These are phyloP conservation scores for Prunella strophiata DNA, from an alignment of 2,797 vertebrate species.

Conservation along the genomic window DNA sequence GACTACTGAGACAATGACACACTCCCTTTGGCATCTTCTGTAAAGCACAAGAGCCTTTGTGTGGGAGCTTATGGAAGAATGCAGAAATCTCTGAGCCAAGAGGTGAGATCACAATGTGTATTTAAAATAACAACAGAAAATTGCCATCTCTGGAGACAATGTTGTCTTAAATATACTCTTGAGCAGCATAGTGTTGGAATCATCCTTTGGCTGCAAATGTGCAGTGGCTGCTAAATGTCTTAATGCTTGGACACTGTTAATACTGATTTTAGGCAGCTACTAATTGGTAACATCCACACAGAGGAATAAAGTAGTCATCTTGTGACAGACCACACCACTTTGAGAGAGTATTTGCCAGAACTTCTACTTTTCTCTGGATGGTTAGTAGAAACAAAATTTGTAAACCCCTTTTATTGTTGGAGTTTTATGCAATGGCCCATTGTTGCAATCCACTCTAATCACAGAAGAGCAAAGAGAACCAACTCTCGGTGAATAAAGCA, in stretches of 20 bases:
- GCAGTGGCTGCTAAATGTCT: not conserved
- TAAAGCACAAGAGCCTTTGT: not conserved
- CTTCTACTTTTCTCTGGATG: not conserved
- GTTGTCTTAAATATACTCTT: not conserved
- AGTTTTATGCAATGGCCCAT: not conserved
- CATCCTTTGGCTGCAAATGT: not conserved
- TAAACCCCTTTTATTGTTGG: not conserved
- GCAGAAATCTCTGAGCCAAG: not conserved
- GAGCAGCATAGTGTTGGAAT: not conserved
- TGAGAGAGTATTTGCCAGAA: not conserved
- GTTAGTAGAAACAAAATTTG: not conserved
- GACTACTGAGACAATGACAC: not conserved
- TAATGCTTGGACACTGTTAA: not conserved
- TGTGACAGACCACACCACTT: not conserved
- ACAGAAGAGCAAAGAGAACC: not conserved
- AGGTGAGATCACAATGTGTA: constrained; percentile 3
- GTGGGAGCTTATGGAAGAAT: not conserved
- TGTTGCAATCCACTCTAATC: not conserved
- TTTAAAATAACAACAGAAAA: constrained; percentile 10
- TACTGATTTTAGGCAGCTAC: not conserved
- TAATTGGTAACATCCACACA: not conserved
- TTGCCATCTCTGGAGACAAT: not conserved
- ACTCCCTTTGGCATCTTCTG: not conserved
- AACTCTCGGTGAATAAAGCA: not conserved
- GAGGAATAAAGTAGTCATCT: not conserved